Evolutionary conservation across 2,797 vertebrate species (phyloP), one percentile per base, ranked within the genome.

Genomic region (Choloepus didactylus): DNA sequence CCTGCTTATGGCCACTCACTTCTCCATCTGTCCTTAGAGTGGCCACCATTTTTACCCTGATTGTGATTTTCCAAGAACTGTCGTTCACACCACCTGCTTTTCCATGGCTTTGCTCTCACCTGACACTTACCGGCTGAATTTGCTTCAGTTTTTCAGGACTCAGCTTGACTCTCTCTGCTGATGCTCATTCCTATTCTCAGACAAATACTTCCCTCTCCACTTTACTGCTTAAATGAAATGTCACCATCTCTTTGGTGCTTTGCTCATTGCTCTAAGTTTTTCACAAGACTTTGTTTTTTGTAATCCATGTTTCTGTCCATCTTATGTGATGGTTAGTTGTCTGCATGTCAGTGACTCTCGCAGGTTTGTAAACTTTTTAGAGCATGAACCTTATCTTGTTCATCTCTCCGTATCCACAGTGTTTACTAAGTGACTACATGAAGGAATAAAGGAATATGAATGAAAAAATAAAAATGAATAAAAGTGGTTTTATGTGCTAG

Each of bases 361-460:
- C 29, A 46, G 38, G 46, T 72, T 59, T 79, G n/a, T 35, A 19
- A 49, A 59, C 6, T 59, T 31, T 70, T 80, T n/a, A 27, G 41
- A 56, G 49, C 16, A 66, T 41, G 44, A 27, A 62, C 56, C 75
- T 89, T 51, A 41, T 59, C 35, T 89, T 35, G 31, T 84, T 86
- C 14, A 73, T 80, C 27, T 62, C 14, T 67, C 69, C 38, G 4
- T 67, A 44, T 49, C 19, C 64, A 73, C 44, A 49, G 1, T 79
- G 31, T 85, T 91, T 31, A 64, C 51, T 72, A 12, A 83, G 46
- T 59, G 12, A 72, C 1, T 77, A 31, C 38, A 25, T n/a, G 5
- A 56, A 18, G 46, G 18, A 89, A 66, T 86, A 72, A 84, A 72
- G 88, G 9, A 85, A 81, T 62, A 72, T 38, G 51, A 94, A 82